Evolutionary conservation across 2,888 invertebrate genomes (phyloP).

Genomic region (Lutraria lutraria): DNA sequence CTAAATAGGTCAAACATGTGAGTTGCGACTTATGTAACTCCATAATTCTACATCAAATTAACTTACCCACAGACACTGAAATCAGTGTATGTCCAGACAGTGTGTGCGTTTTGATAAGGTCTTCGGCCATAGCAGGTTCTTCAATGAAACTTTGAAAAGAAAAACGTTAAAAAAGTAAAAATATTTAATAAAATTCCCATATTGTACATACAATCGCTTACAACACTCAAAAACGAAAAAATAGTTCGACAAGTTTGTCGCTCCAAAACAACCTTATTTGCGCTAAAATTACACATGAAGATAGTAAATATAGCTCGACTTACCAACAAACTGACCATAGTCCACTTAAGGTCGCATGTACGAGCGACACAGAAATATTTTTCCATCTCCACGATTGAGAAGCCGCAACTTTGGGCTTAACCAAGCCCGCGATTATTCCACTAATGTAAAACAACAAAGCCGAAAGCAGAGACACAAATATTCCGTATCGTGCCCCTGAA

Average conservation of each 20-base stretch:
- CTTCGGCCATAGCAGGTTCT: slow-evolving; percentile 87
- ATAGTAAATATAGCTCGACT: slow-evolving; percentile 38
- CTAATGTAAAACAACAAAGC: slow-evolving; percentile 67
- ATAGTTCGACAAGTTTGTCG: neutral
- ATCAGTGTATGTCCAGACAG: slow-evolving; percentile 85
- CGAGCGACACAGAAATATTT: slow-evolving; percentile 79
- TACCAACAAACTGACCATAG: slow-evolving; percentile 77
- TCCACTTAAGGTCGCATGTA: slow-evolving; percentile 76
- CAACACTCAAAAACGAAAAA: neutral
- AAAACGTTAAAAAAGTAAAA: slow-evolving; percentile 13
- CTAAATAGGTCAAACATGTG: slow-evolving; percentile 22
- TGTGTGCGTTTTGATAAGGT: slow-evolving; percentile 86
- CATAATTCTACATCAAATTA: neutral
- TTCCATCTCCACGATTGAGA: slow-evolving; percentile 78
- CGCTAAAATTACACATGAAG: neutral
- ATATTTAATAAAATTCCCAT: neutral
- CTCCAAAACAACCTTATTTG: neutral
- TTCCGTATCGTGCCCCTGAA: slow-evolving; percentile 68
- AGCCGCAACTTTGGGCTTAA: slow-evolving; percentile 65
- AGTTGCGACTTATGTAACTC: neutral
- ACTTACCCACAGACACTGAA: slow-evolving; percentile 87
- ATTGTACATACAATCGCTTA: slow-evolving; percentile 11
- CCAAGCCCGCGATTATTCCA: slow-evolving; percentile 53
- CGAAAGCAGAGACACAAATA: slow-evolving; percentile 62
- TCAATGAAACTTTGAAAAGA: slow-evolving; percentile 86